Evolutionary conservation across 2,113 vertebrate genomes (phyloP).

Genomic region (Paraplagusia blochii): DNA sequence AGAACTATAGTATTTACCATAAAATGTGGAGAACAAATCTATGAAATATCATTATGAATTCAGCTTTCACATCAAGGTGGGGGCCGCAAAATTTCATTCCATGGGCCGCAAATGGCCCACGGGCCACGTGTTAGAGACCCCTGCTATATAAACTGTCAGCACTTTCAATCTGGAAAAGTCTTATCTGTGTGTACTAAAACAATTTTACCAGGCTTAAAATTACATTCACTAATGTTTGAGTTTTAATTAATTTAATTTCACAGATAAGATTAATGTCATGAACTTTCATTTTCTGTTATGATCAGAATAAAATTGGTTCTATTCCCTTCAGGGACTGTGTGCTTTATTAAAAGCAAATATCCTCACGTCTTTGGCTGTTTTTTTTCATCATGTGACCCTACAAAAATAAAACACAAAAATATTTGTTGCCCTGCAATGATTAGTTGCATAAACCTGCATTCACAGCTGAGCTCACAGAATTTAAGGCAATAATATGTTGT

Average conservation of each 20-base stretch:
- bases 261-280: conserved; percentile 39
- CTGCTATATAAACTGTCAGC: too few species aligned
- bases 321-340: conserved; percentile 27
- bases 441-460: conserved; percentile 29
- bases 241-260: conserved; percentile 53
- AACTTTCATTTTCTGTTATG: conserved; percentile 49
- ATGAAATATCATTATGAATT: too few species aligned
- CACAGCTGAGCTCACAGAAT: conserved; percentile 21
- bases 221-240: conserved; percentile 36
- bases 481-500: conserved; percentile 26
- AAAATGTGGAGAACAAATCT: too few species aligned
- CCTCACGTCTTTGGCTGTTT: too few species aligned
- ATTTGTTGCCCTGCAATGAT: too few species aligned
- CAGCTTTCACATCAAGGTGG: too few species aligned
- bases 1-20: too few species aligned
- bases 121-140: too few species aligned
- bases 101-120: too few species aligned
- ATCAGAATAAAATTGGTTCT: conserved; percentile 40
- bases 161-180: too few species aligned
- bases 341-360: neutral
- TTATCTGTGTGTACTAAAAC: too few species aligned
- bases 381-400: conserved; percentile 5
- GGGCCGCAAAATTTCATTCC: too few species aligned
- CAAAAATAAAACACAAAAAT: conserved; percentile 11
- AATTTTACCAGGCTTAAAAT: conserved; percentile 11